These are phyloP conservation scores for Macroramphosus scolopax DNA, from an alignment of 2,797 vertebrate genomes.

Conservation along the genomic window DNA sequence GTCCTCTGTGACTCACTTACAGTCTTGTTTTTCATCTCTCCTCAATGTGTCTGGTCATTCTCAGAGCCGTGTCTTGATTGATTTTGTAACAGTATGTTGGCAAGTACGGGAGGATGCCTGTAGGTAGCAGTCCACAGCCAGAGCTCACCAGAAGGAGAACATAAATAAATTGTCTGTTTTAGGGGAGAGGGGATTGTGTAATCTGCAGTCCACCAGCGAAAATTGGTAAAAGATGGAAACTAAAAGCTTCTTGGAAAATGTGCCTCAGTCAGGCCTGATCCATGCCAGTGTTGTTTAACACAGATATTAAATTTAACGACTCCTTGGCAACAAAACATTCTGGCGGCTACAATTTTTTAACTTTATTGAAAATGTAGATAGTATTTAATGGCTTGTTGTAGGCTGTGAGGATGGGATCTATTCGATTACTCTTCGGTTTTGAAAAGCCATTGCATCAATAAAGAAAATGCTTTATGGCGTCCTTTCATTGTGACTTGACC, in stretches of 20 bases:
- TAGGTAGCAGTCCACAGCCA: slow-evolving; percentile 57
- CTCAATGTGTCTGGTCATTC: slow-evolving; percentile 44
- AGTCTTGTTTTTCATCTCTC: slow-evolving; percentile 45
- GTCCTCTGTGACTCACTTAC: slow-evolving; percentile 60
- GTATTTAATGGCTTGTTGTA: slow-evolving; percentile 28
- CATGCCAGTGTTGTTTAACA: slow-evolving; percentile 43
- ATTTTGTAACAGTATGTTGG: slow-evolving; percentile 53
- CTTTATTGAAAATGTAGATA: slow-evolving; percentile 33
- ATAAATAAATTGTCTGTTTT: slow-evolving; percentile 39
- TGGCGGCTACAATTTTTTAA: slow-evolving; percentile 14
- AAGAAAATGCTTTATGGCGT: slow-evolving; percentile 40
- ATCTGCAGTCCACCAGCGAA: slow-evolving; percentile 46
- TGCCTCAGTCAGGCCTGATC: slow-evolving; percentile 27
- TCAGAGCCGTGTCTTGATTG: slow-evolving; percentile 33
- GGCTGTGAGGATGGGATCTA: slow-evolving; percentile 21
- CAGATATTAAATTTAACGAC: slow-evolving; percentile 30
- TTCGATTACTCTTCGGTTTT: slow-evolving; percentile 15
- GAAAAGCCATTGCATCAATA: slow-evolving; percentile 16
- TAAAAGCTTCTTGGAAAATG: slow-evolving; percentile 40
- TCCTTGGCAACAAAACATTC: slow-evolving; percentile 10
- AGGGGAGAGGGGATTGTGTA: slow-evolving; percentile 38
- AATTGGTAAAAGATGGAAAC: slow-evolving; percentile 68
- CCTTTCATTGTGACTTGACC: slow-evolving; percentile 58
- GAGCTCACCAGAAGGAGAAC: slow-evolving; percentile 52
- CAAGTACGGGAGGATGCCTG: slow-evolving; percentile 50